A percentile compares a stretch with the other conserved stretches of the same genome.
Conservation (phyloP, 2,797 vertebrate genomes). For the Neopelma chrysocephalum region DNA sequence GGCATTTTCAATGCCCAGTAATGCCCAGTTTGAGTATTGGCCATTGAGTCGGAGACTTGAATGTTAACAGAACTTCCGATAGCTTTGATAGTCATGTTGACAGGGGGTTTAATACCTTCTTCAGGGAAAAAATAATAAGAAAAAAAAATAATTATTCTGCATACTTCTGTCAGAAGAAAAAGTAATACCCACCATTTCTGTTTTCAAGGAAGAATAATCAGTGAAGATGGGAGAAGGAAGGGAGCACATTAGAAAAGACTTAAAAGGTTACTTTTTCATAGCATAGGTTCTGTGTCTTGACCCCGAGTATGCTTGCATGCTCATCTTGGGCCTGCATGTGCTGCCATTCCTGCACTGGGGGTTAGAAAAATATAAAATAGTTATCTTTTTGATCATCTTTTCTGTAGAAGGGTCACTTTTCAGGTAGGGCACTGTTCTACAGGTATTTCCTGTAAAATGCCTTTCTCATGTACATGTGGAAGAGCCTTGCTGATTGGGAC, state of each 20-base stretch:
- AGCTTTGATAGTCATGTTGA: background rate
- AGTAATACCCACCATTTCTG: background rate
- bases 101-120: background rate
- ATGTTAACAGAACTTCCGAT: background rate
- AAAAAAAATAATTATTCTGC: background rate
- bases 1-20: background rate
- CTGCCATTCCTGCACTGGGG: background rate
- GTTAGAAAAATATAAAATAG: background rate
- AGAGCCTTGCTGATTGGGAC: background rate
- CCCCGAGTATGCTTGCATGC: background rate
- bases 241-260: background rate
- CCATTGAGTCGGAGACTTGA: background rate
- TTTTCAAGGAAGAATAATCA: background rate
- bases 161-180: background rate
- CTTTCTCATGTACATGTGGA: fast-evolving
- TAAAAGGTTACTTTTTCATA: background rate
- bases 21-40: background rate
- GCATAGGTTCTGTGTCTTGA: background rate
- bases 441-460: background rate
- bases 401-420: background rate
- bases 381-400: background rate
- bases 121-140: background rate
- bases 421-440: background rate
- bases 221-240: background rate
- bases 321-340: background rate